Evolutionary conservation across 1,140 invertebrate genomes (phyloP).

Genomic region (Bombus vancouverensis): DNA sequence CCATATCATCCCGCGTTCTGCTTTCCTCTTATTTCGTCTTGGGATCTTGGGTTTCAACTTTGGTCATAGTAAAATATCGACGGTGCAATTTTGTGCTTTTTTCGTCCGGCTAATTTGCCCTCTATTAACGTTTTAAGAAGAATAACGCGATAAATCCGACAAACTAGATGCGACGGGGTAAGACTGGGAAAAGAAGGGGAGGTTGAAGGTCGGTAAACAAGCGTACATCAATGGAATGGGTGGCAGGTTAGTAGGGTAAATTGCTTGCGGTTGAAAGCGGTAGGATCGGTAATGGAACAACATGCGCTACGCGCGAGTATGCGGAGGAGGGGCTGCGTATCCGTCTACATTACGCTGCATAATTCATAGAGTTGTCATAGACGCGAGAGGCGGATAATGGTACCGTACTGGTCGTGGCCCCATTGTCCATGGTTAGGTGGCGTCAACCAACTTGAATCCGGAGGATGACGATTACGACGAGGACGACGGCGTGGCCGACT

Average conservation of each 20-base stretch:
- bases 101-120: no score
- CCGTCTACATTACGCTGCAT: conserved; percentile 81
- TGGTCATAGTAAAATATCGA: not conserved
- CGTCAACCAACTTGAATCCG: conserved; percentile 69
- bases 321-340: conserved; percentile 72
- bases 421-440: conserved; percentile 72
- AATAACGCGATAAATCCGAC: no score
- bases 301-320: conserved; percentile 45
- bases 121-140: no score
- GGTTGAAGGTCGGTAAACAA: not conserved
- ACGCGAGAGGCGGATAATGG: conserved; percentile 80
- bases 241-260: conserved; percentile 42
- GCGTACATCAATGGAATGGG: not conserved
- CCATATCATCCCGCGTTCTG: not conserved
- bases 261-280: conserved; percentile 54
- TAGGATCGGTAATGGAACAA: conserved; percentile 72
- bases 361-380: conserved; percentile 81
- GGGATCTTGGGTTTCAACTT: not conserved
- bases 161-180: no score
- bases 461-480: conserved; percentile 65
- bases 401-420: conserved; percentile 70
- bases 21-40: not conserved
- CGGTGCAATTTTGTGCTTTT: not conserved
- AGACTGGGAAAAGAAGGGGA: not conserved
- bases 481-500: conserved; percentile 61